Conservation (phyloP, 2,797 vertebrate species). For the Tiaroga cobitis region DNA sequence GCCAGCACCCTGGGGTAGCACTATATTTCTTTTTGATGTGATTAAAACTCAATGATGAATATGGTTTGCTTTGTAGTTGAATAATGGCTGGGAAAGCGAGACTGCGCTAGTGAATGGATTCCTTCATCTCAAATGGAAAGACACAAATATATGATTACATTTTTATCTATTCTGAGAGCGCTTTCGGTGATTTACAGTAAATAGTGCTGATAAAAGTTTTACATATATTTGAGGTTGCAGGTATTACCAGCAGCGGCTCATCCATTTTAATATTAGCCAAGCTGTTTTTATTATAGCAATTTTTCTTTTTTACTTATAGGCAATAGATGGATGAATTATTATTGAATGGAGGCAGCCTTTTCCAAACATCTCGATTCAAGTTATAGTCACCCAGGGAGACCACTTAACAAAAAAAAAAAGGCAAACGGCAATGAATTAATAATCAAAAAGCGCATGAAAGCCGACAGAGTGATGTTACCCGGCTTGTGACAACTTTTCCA, state of each 20-base stretch:
- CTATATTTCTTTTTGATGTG: slow-evolving; percentile 66
- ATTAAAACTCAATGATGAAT: slow-evolving; percentile 66
- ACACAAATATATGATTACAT: slow-evolving; percentile 56
- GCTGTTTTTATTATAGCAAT: slow-evolving; percentile 48
- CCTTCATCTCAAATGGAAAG: slow-evolving; percentile 60
- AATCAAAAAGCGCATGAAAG: slow-evolving; percentile 56
- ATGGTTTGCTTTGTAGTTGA: slow-evolving; percentile 63
- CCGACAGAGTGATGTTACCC: slow-evolving; percentile 47
- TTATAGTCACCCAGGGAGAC: slow-evolving; percentile 36
- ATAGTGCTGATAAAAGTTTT: slow-evolving; percentile 43
- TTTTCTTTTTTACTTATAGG: slow-evolving; percentile 39
- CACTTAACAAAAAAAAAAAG: slow-evolving; percentile 57
- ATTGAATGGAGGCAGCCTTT: slow-evolving; percentile 29
- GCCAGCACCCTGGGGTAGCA: slow-evolving; percentile 63
- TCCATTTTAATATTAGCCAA: slow-evolving; percentile 41
- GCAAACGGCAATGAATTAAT: slow-evolving; percentile 57
- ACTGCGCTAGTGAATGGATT: slow-evolving; percentile 50
- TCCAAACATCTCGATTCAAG: slow-evolving; percentile 10
- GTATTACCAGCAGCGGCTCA: slow-evolving; percentile 40
- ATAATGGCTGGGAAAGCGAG: slow-evolving; percentile 55
- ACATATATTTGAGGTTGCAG: slow-evolving; percentile 40
- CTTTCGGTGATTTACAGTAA: slow-evolving; percentile 51
- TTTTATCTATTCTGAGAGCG: slow-evolving; percentile 52
- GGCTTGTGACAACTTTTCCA: slow-evolving; percentile 55
- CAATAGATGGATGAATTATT: slow-evolving; percentile 45